phyloP scores from a whole-genome alignment of 2,888 invertebrate genomes.

The Catonia carolina region DNA sequence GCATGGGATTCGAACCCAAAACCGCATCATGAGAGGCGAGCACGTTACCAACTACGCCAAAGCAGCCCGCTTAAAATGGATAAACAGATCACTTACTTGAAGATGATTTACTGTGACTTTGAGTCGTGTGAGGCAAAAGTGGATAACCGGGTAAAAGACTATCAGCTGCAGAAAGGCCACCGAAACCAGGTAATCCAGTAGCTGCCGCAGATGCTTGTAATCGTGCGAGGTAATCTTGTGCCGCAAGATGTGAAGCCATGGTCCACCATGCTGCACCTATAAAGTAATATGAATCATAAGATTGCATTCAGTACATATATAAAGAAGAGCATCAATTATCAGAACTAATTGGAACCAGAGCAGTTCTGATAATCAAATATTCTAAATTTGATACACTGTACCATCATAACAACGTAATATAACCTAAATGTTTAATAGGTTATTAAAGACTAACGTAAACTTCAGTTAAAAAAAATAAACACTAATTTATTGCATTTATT shows the following conservation, averaged over 20 bases:
- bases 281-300: slow-evolving; percentile 31
- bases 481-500: no score
- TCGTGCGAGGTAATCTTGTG: slow-evolving; percentile 79
- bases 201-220: slow-evolving; percentile 50
- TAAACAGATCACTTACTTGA: slow-evolving; percentile 6
- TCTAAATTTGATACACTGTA: no score
- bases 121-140: slow-evolving; percentile 26
- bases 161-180: slow-evolving; percentile 26
- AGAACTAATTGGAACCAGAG: no score
- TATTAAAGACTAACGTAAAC: no score
- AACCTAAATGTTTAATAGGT: no score
- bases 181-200: slow-evolving; percentile 21
- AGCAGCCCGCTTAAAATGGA: no score
- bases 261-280: slow-evolving; percentile 85
- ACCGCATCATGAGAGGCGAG: no score
- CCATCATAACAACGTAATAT: no score
- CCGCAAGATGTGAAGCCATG: slow-evolving; percentile 81
- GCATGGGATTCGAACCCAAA: no score
- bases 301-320: slow-evolving; percentile 11
- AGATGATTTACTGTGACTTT: slow-evolving; percentile 21
- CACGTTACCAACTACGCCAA: no score
- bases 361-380: no score
- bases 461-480: no score
- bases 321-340: background rate
- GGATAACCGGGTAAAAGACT: slow-evolving; percentile 30